A percentile compares a stretch with the other conserved stretches of the same genome.
Conservation (phyloP, 2,113 vertebrate genomes). For the Archocentrus centrarchus region DNA sequence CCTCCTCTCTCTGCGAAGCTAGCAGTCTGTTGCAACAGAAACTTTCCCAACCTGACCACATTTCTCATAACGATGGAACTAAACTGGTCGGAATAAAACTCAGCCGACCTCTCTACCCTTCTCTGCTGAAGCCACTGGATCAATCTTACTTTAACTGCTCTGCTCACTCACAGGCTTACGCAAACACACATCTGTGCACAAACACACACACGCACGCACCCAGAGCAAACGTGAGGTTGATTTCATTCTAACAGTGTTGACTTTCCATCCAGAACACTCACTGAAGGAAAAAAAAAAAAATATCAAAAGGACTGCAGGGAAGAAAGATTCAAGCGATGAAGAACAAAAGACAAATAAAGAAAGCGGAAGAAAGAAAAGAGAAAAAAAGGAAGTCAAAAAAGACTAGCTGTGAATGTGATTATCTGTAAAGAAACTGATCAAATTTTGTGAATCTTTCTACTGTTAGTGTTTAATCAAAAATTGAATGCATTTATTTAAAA, state of each 20-base stretch:
- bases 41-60: constrained; percentile 39
- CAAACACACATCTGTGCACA: constrained; percentile 3
- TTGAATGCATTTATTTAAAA: background rate
- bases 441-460: background rate
- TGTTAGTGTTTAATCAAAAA: background rate
- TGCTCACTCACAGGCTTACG: constrained; percentile 5
- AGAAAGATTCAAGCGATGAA: background rate
- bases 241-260: constrained; percentile 52
- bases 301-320: constrained; percentile 17
- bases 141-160: constrained; percentile 69
- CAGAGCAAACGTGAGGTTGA: constrained; percentile 40
- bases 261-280: constrained; percentile 59
- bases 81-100: constrained; percentile 40
- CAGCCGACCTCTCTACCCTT: constrained; percentile 40
- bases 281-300: constrained; percentile 30
- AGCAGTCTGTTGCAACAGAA: constrained; percentile 12
- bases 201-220: background rate
- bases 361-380: background rate
- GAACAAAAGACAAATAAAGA: constrained; percentile 14
- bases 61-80: constrained; percentile 18
- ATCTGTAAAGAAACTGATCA: background rate
- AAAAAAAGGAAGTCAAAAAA: background rate
- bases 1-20: background rate
- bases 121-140: constrained; percentile 66
- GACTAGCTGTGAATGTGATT: background rate